Conservation (phyloP, 2,113 vertebrate genomes). For the Vulpes ferrilata region DNA sequence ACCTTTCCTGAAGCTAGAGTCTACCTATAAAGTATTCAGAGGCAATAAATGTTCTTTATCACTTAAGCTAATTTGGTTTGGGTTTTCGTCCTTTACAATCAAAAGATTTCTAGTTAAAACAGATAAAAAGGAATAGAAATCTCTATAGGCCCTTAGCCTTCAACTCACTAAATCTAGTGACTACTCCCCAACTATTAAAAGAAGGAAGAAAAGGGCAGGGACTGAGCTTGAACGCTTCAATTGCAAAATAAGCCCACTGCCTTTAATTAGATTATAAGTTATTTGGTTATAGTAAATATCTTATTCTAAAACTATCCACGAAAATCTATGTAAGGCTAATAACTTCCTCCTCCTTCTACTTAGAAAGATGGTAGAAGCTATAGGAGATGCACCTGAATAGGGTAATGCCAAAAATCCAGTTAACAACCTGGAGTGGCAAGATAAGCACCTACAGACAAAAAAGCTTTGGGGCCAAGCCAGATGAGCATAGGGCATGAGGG, state of each 20-base stretch:
- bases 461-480: neutral
- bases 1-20: neutral
- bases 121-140: neutral
- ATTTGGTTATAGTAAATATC: slow-evolving; percentile 6
- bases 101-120: neutral
- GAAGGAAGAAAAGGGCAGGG: neutral
- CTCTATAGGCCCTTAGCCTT: neutral
- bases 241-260: neutral
- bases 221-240: neutral
- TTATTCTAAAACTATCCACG: neutral
- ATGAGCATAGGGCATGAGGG: neutral
- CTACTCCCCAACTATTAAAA: neutral
- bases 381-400: neutral
- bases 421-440: neutral
- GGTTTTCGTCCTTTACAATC: neutral
- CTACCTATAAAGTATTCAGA: slow-evolving; percentile 11
- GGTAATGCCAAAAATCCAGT: neutral
- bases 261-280: slow-evolving; percentile 26
- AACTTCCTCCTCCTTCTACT: slow-evolving; percentile 13
- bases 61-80: neutral
- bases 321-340: slow-evolving; percentile 20
- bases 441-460: slow-evolving; percentile 3
- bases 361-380: neutral
- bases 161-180: neutral
- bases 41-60: neutral